Conservation (phyloP, 2,113 vertebrate species). For the Ranitomeya imitator region DNA sequence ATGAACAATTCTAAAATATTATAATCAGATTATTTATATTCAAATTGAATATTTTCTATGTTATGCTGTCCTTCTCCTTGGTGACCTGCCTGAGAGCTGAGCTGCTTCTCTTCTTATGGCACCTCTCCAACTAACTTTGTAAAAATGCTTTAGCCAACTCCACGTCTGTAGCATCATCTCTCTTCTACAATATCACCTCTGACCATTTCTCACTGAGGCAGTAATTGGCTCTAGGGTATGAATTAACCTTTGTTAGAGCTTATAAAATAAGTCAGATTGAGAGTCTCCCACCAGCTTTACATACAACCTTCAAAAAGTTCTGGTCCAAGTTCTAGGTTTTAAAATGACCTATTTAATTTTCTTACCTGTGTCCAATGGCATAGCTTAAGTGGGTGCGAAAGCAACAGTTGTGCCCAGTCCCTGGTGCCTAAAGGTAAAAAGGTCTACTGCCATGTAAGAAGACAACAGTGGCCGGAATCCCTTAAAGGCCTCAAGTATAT, state of each 20-base stretch:
- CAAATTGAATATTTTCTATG: not conserved
- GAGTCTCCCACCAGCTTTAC: not conserved
- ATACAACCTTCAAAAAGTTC: not conserved
- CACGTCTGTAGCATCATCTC: not conserved
- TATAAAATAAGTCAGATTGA: not conserved
- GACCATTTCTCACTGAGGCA: not conserved
- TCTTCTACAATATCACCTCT: not conserved
- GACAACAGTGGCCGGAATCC: no score
- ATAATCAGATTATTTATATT: slow-evolving; percentile 26
- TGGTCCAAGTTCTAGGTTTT: not conserved
- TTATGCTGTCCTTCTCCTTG: not conserved
- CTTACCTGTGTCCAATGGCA: no score
- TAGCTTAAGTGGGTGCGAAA: no score
- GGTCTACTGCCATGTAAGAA: no score
- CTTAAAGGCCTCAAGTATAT: no score
- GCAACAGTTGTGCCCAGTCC: no score
- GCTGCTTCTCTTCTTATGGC: not conserved
- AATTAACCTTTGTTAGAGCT: not conserved
- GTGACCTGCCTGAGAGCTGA: not conserved
- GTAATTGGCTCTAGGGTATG: not conserved
- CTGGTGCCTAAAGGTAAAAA: no score
- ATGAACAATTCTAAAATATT: slow-evolving; percentile 19
- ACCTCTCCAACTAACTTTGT: slow-evolving; percentile 1
- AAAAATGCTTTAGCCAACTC: not conserved
- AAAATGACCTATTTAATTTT: not conserved